Evolutionary conservation across 2,113 vertebrate species (phyloP), one percentile per base, ranked within the genome.

Genomic region (Amazona guildingii): DNA sequence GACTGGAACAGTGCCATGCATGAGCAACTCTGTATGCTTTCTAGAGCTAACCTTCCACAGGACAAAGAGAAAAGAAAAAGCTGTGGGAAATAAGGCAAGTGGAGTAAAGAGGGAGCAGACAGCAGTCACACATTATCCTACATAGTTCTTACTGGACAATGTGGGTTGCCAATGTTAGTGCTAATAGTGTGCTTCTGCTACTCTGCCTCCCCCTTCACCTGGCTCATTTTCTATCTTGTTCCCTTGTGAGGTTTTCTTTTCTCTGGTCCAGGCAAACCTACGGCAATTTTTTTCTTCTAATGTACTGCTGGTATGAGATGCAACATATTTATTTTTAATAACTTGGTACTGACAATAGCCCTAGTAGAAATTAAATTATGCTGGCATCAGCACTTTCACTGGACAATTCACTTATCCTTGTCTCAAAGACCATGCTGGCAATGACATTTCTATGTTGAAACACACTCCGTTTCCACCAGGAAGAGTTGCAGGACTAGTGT

Each of bases 301-400:
- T 68, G 62, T n/a, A 88, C 17, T 61, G 31, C 59, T 87, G 24
- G 39, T 75, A 88, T 84, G 69, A 94, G 55, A 87, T 81, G 35
- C 69, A 81, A 93, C 64, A 43, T 75, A 93, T 85, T 93, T 95
- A 74, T 91, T 93, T 90, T 88, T 93, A 92, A 73, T 90, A 96
- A 92, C 77, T 52, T 61, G 64, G 69, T 94, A 90, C 76, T 75
- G 86, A 85, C 94, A 96, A 92, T 17, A 88, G 52, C 52, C 77
- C 79, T 66, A 55, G 64, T 68, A 49, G 44, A 92, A 94, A 94
- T 93, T 83, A 55, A 81, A 86, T 94, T 90, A 88, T 28, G 64
- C 76, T 86, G 51, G 35, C 39, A 95, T 83, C 52, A 91, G 81
- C 6, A 0, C 31, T 85, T 94, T 76, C 44, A 79, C 66, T 18